Evolutionary conservation across 1,140 invertebrate genomes (phyloP), one percentile per base, ranked within the genome.

Genomic region (Wasmannia auropunctata): DNA sequence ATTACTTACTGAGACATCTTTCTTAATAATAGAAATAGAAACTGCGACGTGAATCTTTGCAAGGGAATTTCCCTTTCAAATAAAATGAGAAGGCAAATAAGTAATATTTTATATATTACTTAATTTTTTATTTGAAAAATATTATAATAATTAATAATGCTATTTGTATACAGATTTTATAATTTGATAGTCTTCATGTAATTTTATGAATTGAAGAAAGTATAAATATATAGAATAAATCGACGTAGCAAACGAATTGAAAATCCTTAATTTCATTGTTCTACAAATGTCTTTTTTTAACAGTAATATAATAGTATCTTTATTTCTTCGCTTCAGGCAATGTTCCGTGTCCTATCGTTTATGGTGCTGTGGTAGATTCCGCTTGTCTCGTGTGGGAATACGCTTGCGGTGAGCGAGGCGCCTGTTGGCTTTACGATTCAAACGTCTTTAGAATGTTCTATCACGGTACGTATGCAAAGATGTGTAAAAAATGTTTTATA

Each of bases 291-390:
- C 6, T 34, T 54, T 77, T 37, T n/a, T 49, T 6, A 60, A 60
- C 25, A 10, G 11, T 49, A 56, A 11, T 25, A 54, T 16, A 16
- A 46, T 14, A 81, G 60, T 43, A 51, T 8, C 14, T 75, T 63
- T 16, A 14, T 83, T 67, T 7, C 31, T 83, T 62, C 43, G 37
- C 92, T 94, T 46, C 90, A 97, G 96, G 96, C 85, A 99, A 98
- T 94, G 98, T 99, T 88, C 98, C 98, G 88, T 99, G 98, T 95
- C 98, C 98, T 19, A 98, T 98, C 91, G 97, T 99, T 87, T 99
- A 99, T 94, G 98, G 98, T 84, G 97, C 97, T 77, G 97, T 98
- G 14, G 97, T 99, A 51, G 98, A 99, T 96, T 98, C 98, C 1
- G 98, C 98, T 1, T 99, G 98, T 95, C 96, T 98, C 2, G 96